phyloP scores from a whole-genome alignment of 2,888 invertebrate genomes.

The Frankliniella fusca region DNA sequence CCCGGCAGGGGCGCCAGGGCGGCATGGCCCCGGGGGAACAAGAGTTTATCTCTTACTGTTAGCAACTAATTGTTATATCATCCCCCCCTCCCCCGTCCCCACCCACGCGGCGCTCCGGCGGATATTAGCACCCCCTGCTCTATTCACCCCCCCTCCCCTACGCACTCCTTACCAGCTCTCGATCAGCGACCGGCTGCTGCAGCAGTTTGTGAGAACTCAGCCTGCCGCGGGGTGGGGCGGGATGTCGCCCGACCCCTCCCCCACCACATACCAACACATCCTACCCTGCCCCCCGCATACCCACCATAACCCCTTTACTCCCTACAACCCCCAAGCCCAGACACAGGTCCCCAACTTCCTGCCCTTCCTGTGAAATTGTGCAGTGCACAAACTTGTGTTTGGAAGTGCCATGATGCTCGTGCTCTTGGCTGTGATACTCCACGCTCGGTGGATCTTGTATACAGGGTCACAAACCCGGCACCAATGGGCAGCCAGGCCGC shows the following conservation, averaged over 20 bases:
- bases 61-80: constrained; percentile 8
- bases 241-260: not conserved
- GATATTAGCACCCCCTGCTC: not conserved
- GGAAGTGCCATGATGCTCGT: not conserved
- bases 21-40: not conserved
- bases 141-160: not conserved
- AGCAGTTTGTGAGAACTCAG: not conserved
- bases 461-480: too few species aligned
- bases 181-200: not conserved
- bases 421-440: not conserved
- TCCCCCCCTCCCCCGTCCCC: not conserved
- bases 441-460: not conserved
- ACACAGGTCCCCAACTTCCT: not conserved
- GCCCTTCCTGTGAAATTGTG: not conserved
- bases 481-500: too few species aligned
- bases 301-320: not conserved
- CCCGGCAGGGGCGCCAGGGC: not conserved
- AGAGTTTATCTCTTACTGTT: constrained; percentile 20
- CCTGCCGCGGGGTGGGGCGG: not conserved
- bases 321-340: not conserved
- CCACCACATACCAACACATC: too few species aligned
- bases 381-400: not conserved
- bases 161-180: not conserved
- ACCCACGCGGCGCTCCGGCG: not conserved
- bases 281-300: too few species aligned